Conservation (phyloP, 1,140 invertebrate genomes). For the Kradibia gibbosae region DNA sequence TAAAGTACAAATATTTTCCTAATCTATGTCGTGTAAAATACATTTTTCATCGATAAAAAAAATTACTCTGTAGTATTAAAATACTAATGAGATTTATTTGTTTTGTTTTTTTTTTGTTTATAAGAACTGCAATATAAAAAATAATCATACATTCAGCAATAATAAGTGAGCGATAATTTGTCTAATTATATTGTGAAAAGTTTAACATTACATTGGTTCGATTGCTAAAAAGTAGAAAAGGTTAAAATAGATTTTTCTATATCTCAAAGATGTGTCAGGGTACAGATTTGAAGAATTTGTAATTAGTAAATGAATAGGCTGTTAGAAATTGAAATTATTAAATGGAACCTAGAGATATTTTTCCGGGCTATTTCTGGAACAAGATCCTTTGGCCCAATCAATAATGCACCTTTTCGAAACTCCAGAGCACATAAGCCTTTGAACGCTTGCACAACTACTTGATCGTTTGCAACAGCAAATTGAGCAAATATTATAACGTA, state of each 20-base stretch:
- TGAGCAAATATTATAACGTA: neutral
- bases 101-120: too few relatives aligned
- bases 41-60: too few relatives aligned
- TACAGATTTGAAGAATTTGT: constrained; percentile 68
- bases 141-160: too few relatives aligned
- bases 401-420: constrained; percentile 59
- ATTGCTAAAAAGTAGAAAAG: constrained; percentile 29
- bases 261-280: constrained; percentile 60
- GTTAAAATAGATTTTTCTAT: constrained; percentile 34
- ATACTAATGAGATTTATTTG: too few relatives aligned
- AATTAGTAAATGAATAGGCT: constrained; percentile 70
- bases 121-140: too few relatives aligned
- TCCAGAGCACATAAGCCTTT: constrained; percentile 55
- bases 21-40: too few relatives aligned
- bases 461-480: neutral
- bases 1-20: too few relatives aligned
- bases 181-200: too few relatives aligned
- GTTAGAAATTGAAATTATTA: constrained; percentile 70
- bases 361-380: constrained; percentile 69
- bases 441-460: neutral
- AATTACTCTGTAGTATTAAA: too few relatives aligned
- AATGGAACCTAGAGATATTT: constrained; percentile 72
- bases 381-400: constrained; percentile 65
- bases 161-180: too few relatives aligned
- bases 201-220: neutral